Conservation (phyloP, 2,888 invertebrate genomes). For the Euphydryas editha region DNA sequence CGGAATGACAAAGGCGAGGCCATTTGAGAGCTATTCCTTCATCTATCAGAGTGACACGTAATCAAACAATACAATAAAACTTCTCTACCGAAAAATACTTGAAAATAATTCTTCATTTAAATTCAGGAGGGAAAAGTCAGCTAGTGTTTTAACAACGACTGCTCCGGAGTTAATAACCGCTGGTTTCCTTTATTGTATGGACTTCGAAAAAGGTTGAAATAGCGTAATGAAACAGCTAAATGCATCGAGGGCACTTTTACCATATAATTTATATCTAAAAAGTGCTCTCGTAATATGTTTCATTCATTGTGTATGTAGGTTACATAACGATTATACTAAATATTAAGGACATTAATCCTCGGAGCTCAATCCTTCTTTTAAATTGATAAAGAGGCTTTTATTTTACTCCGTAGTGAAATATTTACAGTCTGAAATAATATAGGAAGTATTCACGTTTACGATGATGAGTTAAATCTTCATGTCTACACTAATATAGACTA, state of each 20-base stretch:
- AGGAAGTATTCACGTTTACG: no score
- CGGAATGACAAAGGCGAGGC: slow-evolving; percentile 67
- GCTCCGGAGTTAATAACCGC: slow-evolving; percentile 56
- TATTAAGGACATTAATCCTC: no score
- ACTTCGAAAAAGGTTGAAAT: slow-evolving; percentile 62
- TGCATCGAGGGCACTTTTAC: slow-evolving; percentile 54
- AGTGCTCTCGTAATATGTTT: slow-evolving; percentile 43
- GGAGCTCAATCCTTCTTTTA: no score
- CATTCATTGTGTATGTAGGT: slow-evolving; percentile 31
- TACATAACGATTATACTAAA: slow-evolving; percentile 6
- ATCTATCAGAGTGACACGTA: slow-evolving; percentile 82
- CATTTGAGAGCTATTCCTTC: slow-evolving; percentile 75
- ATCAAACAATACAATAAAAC: slow-evolving; percentile 84
- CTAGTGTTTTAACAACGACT: slow-evolving; percentile 71
- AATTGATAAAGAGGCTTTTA: no score
- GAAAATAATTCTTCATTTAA: slow-evolving; percentile 83
- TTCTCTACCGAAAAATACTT: slow-evolving; percentile 81
- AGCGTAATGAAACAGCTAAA: slow-evolving; percentile 61
- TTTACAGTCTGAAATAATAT: no score
- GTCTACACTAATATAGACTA: no score
- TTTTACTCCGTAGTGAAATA: no score
- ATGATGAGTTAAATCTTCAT: no score
- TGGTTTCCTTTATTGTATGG: slow-evolving; percentile 55
- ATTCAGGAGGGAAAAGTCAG: slow-evolving; percentile 73
- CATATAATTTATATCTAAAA: slow-evolving; percentile 58